Evolutionary conservation across 2,888 invertebrate genomes (phyloP).

Genomic region (Drosophila mimetica): DNA sequence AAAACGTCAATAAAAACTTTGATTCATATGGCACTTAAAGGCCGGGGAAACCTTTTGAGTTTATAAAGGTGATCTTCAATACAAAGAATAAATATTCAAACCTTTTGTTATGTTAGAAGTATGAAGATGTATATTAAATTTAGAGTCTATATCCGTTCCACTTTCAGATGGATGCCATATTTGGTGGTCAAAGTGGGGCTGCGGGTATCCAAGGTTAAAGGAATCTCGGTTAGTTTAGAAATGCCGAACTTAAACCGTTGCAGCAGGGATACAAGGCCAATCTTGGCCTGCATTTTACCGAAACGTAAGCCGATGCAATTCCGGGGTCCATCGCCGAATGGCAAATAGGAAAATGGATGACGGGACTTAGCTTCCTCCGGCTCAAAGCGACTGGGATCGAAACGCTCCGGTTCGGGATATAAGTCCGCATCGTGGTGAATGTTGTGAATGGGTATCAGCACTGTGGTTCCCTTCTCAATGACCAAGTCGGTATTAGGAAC

Average conservation of each 20-base stretch:
- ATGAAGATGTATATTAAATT: too few relatives aligned
- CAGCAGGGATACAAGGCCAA: constrained; percentile 66
- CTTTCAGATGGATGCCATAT: constrained; percentile 57
- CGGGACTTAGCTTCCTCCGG: constrained; percentile 77
- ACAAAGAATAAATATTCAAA: background rate
- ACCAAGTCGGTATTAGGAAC: constrained; percentile 84
- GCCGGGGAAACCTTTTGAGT: too few relatives aligned
- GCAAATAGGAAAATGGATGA: constrained; percentile 79
- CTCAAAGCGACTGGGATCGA: constrained; percentile 87
- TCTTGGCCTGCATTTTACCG: constrained; percentile 78
- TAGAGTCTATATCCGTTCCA: constrained; percentile 34
- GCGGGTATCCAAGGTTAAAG: constrained; percentile 28
- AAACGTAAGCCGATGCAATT: constrained; percentile 81
- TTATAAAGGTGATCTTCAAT: too few relatives aligned
- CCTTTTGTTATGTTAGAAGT: too few relatives aligned
- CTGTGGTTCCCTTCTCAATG: constrained; percentile 82
- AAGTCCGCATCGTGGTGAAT: constrained; percentile 86
- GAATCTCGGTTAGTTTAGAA: constrained; percentile 52
- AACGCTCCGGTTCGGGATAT: constrained; percentile 86
- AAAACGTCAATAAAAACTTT: too few relatives aligned
- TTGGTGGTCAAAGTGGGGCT: constrained; percentile 30
- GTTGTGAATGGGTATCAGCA: constrained; percentile 80
- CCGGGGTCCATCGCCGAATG: constrained; percentile 81
- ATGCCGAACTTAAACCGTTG: constrained; percentile 43
- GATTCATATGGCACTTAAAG: too few relatives aligned